A percentile compares a stretch with the other conserved stretches of the same genome.
These are phyloP conservation scores for Pseudochaenichthys georgianus DNA, from an alignment of 2,797 vertebrate species.

Conservation along the genomic window DNA sequence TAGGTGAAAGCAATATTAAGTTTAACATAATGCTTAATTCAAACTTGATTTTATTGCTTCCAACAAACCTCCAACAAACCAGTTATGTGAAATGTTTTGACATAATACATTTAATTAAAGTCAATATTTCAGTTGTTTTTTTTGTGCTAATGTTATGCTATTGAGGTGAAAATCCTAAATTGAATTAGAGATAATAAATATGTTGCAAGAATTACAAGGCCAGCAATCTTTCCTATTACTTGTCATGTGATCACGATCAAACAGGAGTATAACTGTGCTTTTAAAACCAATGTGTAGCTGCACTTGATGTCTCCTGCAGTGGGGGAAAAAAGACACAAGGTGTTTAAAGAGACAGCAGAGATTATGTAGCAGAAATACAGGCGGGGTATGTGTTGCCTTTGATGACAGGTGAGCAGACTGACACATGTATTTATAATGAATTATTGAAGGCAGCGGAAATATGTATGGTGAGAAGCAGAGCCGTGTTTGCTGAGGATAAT, in stretches of 20 bases:
- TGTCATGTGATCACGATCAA: constrained; percentile 27
- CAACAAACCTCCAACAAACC: no score
- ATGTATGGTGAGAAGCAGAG: constrained; percentile 67
- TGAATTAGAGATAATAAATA: constrained; percentile 8
- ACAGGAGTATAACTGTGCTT: constrained; percentile 13
- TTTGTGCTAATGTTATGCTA: background rate
- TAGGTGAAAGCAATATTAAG: no score
- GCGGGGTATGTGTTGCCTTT: constrained; percentile 39
- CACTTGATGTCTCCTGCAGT: constrained; percentile 9
- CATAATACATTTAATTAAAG: no score
- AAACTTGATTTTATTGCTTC: no score
- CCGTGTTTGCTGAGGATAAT: constrained; percentile 63
- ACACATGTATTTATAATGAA: constrained; percentile 63
- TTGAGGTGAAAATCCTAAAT: background rate
- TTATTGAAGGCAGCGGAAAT: constrained; percentile 76
- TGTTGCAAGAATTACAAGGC: constrained; percentile 9
- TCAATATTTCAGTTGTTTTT: no score
- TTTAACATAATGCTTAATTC: no score
- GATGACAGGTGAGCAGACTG: constrained; percentile 52
- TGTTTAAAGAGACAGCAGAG: constrained; percentile 41
- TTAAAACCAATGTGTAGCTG: constrained; percentile 32
- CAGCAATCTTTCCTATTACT: background rate
- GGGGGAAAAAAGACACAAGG: constrained; percentile 2
- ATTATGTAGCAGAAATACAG: constrained; percentile 32
- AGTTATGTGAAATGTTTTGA: no score